These are phyloP conservation scores for Pseudomyrmex concolor DNA, from an alignment of 1,140 invertebrate genomes.

Conservation along the genomic window DNA sequence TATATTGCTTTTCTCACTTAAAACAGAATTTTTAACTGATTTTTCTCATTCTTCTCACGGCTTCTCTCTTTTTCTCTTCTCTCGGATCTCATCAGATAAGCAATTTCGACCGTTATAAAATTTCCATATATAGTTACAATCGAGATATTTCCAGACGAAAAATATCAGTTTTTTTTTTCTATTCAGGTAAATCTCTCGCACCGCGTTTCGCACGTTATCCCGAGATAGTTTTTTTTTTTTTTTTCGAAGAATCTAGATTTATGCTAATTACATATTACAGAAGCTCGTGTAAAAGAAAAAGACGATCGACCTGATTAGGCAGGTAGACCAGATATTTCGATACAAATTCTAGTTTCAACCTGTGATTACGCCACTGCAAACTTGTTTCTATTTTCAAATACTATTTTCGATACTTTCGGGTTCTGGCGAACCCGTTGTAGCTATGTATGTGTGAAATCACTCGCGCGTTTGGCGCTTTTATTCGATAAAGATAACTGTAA, in stretches of 20 bases:
- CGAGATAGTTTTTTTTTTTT: background rate
- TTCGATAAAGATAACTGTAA: conserved; percentile 6
- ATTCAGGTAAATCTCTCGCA: conserved; percentile 9
- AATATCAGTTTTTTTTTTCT: background rate
- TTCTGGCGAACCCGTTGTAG: background rate
- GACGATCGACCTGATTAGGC: background rate
- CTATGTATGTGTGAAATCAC: background rate
- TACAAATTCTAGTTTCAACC: conserved; percentile 19
- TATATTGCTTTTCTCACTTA: too few relatives aligned
- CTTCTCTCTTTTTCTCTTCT: too few relatives aligned
- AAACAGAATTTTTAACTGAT: background rate
- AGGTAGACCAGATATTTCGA: conserved; percentile 6
- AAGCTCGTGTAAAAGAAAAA: background rate
- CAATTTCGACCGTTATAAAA: background rate
- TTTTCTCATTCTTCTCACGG: background rate
- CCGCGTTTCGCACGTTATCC: background rate
- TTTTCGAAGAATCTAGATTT: conserved; percentile 23
- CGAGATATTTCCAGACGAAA: background rate
- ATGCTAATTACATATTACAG: conserved; percentile 30
- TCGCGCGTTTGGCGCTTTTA: conserved; percentile 1
- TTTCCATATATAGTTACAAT: background rate
- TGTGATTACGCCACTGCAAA: conserved; percentile 1
- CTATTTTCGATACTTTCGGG: conserved; percentile 4
- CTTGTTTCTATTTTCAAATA: background rate
- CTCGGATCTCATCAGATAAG: too few relatives aligned